Evolutionary conservation across 2,888 invertebrate genomes (phyloP).

Genomic region (Heliconius cydno): DNA sequence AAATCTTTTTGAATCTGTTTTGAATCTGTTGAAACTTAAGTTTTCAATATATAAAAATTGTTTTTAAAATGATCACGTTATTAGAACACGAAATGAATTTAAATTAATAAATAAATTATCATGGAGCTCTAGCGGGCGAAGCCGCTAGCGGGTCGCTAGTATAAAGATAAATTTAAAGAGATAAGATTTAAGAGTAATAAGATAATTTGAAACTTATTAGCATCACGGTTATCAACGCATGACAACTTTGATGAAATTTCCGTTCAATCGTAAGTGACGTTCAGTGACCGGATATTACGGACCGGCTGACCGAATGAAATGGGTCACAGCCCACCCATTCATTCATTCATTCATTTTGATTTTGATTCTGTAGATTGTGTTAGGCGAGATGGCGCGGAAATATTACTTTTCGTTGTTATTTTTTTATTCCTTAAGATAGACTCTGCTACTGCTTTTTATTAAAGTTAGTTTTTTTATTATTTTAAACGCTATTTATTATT

Average conservation of each 20-base stretch:
- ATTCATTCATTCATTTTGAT: constrained; percentile 39
- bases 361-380: constrained; percentile 44
- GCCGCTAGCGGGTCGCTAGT: too few species aligned
- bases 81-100: too few species aligned
- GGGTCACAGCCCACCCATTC: constrained; percentile 52
- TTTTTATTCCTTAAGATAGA: constrained; percentile 24
- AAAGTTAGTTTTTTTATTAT: neutral
- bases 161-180: too few species aligned
- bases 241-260: constrained; percentile 60
- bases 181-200: constrained; percentile 4
- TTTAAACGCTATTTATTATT: neutral
- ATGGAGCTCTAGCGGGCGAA: too few species aligned
- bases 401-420: constrained; percentile 21
- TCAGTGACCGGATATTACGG: constrained; percentile 58
- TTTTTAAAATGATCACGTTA: too few species aligned
- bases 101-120: too few species aligned
- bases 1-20: too few species aligned
- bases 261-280: constrained; percentile 52
- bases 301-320: constrained; percentile 53
- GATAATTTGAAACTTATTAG: constrained; percentile 47
- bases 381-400: constrained; percentile 38
- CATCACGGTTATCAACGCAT: constrained; percentile 53
- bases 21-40: too few species aligned
- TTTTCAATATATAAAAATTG: too few species aligned
- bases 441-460: neutral